A percentile compares a stretch with the other conserved stretches of the same genome.
Evolutionary conservation across 2,113 vertebrate species (phyloP).

Genomic region (Eretmochelys imbricata): DNA sequence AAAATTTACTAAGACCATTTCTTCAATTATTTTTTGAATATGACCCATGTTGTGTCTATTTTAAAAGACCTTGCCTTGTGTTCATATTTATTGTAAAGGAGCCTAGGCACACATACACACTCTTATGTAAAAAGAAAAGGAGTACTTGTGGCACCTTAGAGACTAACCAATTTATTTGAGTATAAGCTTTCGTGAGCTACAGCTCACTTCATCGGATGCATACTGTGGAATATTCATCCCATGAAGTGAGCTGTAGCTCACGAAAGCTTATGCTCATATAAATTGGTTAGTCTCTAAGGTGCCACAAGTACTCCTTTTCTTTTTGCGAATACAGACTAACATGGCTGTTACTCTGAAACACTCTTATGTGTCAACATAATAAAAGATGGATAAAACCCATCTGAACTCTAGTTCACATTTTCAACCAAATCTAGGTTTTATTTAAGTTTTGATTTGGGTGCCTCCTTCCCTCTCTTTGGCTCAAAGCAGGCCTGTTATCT

Average conservation of each 20-base stretch:
- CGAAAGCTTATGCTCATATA: no score
- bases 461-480: background rate
- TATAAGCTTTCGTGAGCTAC: no score
- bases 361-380: background rate
- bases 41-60: background rate
- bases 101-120: background rate
- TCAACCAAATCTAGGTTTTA: background rate
- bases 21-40: background rate
- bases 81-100: background rate
- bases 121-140: no score
- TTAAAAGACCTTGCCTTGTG: background rate
- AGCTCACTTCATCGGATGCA: no score
- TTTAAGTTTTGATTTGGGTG: background rate
- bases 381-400: background rate
- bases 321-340: background rate
- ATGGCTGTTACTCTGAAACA: no score
- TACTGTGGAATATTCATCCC: no score
- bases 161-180: no score
- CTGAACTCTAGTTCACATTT: background rate
- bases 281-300: no score
- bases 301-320: no score
- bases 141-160: no score
- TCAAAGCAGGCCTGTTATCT: background rate
- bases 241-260: no score
- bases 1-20: background rate